phyloP scores from a whole-genome alignment of 2,888 invertebrate genomes.

The Chironomus riparius region DNA sequence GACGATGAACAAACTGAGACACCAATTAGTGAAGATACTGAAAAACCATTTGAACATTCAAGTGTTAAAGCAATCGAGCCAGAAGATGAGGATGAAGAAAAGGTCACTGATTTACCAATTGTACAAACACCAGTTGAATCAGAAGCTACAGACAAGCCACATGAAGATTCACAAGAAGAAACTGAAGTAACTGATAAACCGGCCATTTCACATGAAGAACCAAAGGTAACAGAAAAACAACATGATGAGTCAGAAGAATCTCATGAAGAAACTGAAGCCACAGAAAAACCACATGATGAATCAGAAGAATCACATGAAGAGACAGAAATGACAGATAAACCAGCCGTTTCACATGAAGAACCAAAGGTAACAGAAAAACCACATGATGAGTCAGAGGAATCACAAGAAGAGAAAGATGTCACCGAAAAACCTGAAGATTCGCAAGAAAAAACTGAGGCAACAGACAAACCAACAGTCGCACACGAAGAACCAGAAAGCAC shows the following conservation, averaged over 20 bases:
- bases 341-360: neutral
- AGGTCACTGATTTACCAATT: slow-evolving; percentile 29
- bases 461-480: neutral
- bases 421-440: neutral
- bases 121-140: slow-evolving; percentile 29
- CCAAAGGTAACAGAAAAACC: neutral
- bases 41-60: neutral
- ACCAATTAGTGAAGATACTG: slow-evolving; percentile 30
- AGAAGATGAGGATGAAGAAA: slow-evolving; percentile 29
- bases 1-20: slow-evolving; percentile 28
- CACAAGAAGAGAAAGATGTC: neutral
- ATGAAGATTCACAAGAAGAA: neutral
- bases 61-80: slow-evolving; percentile 4
- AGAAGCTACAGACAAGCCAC: slow-evolving; percentile 13
- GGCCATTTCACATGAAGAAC: neutral
- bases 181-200: neutral
- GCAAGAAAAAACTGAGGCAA: neutral
- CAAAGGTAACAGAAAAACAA: neutral
- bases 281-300: slow-evolving; percentile 21
- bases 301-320: slow-evolving; percentile 28
- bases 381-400: neutral
- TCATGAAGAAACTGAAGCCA: neutral
- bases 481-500: neutral
- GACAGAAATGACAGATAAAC: neutral
- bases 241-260: neutral